Evolutionary conservation across 2,797 vertebrate genomes (phyloP), one percentile per base, ranked within the genome.

Genomic region (Manis javanica): DNA sequence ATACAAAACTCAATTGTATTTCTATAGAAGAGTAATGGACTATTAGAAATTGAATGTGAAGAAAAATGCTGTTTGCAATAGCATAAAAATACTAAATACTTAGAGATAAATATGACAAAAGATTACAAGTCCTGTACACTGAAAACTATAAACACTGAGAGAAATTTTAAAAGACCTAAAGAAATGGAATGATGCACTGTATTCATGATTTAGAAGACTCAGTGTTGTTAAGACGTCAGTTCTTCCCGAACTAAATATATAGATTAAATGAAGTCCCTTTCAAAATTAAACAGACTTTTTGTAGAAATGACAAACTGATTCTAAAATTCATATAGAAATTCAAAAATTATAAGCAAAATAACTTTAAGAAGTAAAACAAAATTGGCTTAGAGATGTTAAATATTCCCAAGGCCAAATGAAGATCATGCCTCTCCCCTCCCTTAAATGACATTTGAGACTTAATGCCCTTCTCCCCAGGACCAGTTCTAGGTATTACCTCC

Each of bases 381-480:
- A n/a, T 71, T 85, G 29, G 15, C 61, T 91, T 78, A 72, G 53
- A 79, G 29, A 53, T 49, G 14, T 29, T 75, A 91, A 86, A 57
- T 79, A 79, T 90, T 64, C 66, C 39, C 59, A 87, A 94, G 13
- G 42, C 94, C 94, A 79, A 90, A n/a, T 9, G n/a, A 84, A 68
- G 42, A 34, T 51, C 37, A 53, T 13, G 23, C 2, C 34, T 94
- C 63, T 81, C 59, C 59, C 10, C 10, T 81, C 24, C 34, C 11
- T 24, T 71, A 61, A 81, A 72, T 55, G 59, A 55, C 15, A 26
- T 46, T 31, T 79, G 26, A 31, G 24, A 64, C 55, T 87, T 72
- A 34, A 77, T 53, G 7, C 26, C 8, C 21, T 23, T 24, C 24
- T 34, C 24, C n/a, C 34, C 14, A 29, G 63, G 72, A 84, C 23